Evolutionary conservation across 1,140 invertebrate genomes (phyloP).

Genomic region (Tetramorium parvispinum): DNA sequence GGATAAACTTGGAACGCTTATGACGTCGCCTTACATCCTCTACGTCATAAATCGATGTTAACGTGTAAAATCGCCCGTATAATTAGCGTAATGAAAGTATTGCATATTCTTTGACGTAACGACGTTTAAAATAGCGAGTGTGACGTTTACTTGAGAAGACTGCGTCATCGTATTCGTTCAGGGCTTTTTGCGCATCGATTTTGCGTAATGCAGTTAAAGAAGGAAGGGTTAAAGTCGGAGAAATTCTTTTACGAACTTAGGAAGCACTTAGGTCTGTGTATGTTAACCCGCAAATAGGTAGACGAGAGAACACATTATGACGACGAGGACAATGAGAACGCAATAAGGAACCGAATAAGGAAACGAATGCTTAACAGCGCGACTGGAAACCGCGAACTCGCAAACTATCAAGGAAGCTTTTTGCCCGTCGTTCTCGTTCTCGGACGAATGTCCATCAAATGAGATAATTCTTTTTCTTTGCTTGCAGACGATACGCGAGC

Average conservation of each 20-base stretch:
- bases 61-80: neutral
- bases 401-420: neutral
- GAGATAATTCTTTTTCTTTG: constrained; percentile 47
- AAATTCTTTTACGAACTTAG: constrained; percentile 34
- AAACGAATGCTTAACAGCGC: constrained; percentile 19
- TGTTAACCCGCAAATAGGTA: constrained; percentile 9
- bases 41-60: constrained; percentile 36
- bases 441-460: constrained; percentile 38
- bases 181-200: constrained; percentile 5
- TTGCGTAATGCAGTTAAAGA: constrained; percentile 19
- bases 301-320: constrained; percentile 16
- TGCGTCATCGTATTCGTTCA: constrained; percentile 29
- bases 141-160: constrained; percentile 27
- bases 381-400: constrained; percentile 5
- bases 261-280: neutral
- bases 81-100: neutral
- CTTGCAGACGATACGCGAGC: constrained; percentile 72
- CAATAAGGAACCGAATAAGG: constrained; percentile 35
- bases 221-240: constrained; percentile 3
- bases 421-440: neutral
- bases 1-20: constrained; percentile 1
- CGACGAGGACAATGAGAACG: constrained; percentile 41
- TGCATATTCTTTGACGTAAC: constrained; percentile 22
- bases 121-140: constrained; percentile 23
- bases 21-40: neutral